Base-by-base conservation (phyloP, 2,888 invertebrate species). In the Drosophila recens region DNA sequence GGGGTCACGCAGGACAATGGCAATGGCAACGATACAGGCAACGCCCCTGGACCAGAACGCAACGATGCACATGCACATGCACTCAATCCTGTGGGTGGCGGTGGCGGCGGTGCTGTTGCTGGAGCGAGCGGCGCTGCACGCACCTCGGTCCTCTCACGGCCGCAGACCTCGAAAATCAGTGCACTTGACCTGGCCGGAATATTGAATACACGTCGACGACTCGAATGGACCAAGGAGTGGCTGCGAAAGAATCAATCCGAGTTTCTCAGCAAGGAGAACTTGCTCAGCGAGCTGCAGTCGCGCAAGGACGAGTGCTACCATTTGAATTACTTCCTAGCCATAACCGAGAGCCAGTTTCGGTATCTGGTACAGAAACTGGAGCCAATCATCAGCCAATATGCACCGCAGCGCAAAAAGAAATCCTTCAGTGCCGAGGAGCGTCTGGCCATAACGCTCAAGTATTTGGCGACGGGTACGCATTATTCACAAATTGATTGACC, bases 171-270 rank as follows among this genome's bases (percentile, higher is more conserved):
- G 1, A 90, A 89, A 75, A 81, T 90, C 67, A 90, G 90, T 53
- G 81, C 90, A 13, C 68, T 90, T n/a, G 90, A 91, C 62, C 71
- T 91, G 62, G 91, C 91, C 62, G 91, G 91, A 36, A 91, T 92
- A 63, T 75, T 91, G 42, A 91, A 91, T 40, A 90, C 91, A 13
- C 88, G 91, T 34, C 81, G 91, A 36, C 85, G 91, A 8, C 84
- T 91, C 13, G 92, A 92, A 67, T 92, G 92, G 92, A 92, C 92
- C 45, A 90, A 90, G 75, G 92, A 92, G 69, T 92, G 92, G 92
- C 78, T 92, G 67, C 90, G 89, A 62, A 92, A 92, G 62, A 91
- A 92, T 67, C 91, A 91, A 67, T 82, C 90, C 9, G 91, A 92
- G 63, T 91, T 92, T 59, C 83, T 91, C n/a, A 89, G 91, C 63